Evolutionary conservation across 1,140 invertebrate species (phyloP), one percentile per base, ranked within the genome.

Genomic region (Homalodisca vitripennis): DNA sequence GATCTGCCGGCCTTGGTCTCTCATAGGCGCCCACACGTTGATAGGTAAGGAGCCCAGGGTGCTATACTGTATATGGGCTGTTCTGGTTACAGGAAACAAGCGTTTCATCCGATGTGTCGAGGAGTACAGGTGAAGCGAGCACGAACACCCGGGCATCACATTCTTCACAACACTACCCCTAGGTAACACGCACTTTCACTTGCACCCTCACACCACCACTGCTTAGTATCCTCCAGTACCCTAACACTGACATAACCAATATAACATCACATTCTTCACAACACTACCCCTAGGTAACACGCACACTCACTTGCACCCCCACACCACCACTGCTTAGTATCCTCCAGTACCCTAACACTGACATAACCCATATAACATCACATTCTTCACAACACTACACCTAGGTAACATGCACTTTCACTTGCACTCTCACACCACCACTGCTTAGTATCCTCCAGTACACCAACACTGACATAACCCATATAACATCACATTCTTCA

Each of bases 81-180:
- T 60, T 60, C 55, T 60, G 55, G 55, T 60, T 60, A 60, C 55
- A 60, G 55, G 55, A 60, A 60, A 29, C 55, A 60, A 60, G 55
- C 55, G 27, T 60, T 60, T 60, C 55, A 60, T 26, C 55, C 55
- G 22, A 26, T 60, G 55, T 60, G 55, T 29, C 55, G 55, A 12
- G 55, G 55, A 2, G 55, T 60, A 3, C 55, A 60, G 55, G 55
- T 60, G 55, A 60, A 60, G 55, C 55, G 55, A n/a, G 55, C 14
- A 27, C 24, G 10, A 10, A 6, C 24, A 12, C 55, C 29, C 2
- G 24, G 55, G 22, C 3, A 14, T 6, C 48, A n/a, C 48, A 14
- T 10, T 3, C 55, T 27, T 10, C 55, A 60, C 55, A 6, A 60
- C 55, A 60, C 55, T 30, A 60, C 10, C 6, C 55, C 55, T 60